Percentiles rank a stretch among this genome's conserved stretches.
These are phyloP conservation scores for Cylindroiulus punctatus DNA, from an alignment of 2,888 invertebrate genomes.

Conservation along the genomic window DNA sequence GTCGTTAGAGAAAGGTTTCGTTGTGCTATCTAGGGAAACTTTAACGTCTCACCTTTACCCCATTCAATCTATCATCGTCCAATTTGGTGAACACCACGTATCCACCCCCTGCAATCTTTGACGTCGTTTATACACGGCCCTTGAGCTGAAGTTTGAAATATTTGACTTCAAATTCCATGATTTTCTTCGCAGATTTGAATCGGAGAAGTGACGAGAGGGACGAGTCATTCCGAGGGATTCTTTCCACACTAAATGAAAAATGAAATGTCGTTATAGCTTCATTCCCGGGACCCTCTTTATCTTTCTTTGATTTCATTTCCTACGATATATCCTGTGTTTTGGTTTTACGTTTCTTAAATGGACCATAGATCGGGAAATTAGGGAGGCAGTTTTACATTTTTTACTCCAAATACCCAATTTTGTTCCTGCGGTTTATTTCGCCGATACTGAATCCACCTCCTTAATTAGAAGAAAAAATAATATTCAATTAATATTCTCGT, in stretches of 20 bases:
- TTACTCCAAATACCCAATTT: neutral
- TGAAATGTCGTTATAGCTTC: neutral
- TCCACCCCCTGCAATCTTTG: no score
- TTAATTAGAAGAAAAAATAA: neutral
- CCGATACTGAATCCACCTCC: neutral
- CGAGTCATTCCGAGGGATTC: slow-evolving; percentile 41
- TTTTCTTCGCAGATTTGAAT: slow-evolving; percentile 35
- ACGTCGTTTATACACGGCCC: no score
- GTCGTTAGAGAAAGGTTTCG: no score
- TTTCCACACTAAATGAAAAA: slow-evolving; percentile 47
- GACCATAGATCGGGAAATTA: slow-evolving; percentile 24
- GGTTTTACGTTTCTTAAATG: neutral
- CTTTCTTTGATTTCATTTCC: neutral
- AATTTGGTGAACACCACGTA: no score
- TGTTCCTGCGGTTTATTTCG: neutral
- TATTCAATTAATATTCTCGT: neutral
- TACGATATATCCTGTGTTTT: neutral
- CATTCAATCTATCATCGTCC: no score
- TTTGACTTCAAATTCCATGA: neutral
- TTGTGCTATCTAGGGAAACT: no score
- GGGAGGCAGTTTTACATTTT: slow-evolving; percentile 14
- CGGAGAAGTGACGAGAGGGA: slow-evolving; percentile 14
- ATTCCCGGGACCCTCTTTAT: neutral
- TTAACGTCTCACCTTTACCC: no score
- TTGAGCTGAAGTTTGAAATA: no score